phyloP scores from a whole-genome alignment of 1,140 invertebrate genomes.

The Trichogramma pretiosum region DNA sequence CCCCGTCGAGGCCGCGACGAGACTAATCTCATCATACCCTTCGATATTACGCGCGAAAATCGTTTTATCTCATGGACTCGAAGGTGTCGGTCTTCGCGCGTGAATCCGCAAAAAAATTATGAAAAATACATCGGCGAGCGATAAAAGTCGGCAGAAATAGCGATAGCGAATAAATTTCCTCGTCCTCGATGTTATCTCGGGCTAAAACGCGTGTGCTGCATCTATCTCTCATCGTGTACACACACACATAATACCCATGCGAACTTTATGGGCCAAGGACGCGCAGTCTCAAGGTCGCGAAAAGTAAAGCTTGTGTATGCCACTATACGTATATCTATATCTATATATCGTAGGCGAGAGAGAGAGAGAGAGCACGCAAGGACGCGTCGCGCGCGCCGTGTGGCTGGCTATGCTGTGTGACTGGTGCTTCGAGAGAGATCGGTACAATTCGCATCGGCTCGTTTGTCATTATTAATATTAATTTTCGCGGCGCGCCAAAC shows the following conservation, averaged over 20 bases:
- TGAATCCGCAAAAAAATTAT: not conserved
- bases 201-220: not conserved
- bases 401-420: no score
- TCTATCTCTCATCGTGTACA: no score
- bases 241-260: slow-evolving; percentile 1
- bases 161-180: not conserved
- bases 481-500: no score
- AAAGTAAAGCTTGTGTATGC: slow-evolving; percentile 9
- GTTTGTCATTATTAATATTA: no score
- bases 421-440: no score
- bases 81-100: not conserved
- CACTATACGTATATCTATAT: not conserved
- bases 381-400: no score
- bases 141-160: no score
- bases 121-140: not conserved
- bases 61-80: no score
- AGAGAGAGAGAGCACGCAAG: not conserved
- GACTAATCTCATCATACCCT: no score
- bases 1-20: no score
- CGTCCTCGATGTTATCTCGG: not conserved
- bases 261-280: slow-evolving; percentile 13
- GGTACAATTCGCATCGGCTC: no score
- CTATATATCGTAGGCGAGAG: not conserved
- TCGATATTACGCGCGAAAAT: no score
- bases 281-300: slow-evolving; percentile 8